phyloP scores from a whole-genome alignment of 2,888 invertebrate species.

The Cryptophagus acutangulus region DNA sequence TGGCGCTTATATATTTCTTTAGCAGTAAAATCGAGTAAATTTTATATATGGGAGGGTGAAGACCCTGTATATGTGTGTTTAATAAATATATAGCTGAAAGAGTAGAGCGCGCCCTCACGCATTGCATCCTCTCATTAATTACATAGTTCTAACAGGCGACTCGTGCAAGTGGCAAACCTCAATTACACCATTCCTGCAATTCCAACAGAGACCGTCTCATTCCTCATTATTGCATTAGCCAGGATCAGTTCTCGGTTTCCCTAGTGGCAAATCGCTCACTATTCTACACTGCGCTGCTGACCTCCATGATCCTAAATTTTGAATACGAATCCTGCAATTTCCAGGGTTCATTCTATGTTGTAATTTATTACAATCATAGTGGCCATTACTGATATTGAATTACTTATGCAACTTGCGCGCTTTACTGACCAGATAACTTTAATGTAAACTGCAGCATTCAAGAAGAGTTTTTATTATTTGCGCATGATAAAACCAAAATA shows the following conservation, averaged over 20 bases:
- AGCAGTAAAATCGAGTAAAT: too few relatives aligned
- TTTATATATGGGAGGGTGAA: too few relatives aligned
- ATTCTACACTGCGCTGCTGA: not conserved
- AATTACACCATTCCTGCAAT: conserved; percentile 40
- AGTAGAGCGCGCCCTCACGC: conserved; percentile 32
- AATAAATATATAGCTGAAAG: too few relatives aligned
- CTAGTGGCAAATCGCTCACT: conserved; percentile 33
- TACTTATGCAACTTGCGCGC: conserved; percentile 2
- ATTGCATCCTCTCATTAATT: conserved; percentile 37
- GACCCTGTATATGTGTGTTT: conserved; percentile 1
- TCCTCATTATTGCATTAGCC: conserved; percentile 38
- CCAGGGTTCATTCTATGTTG: conserved; percentile 20
- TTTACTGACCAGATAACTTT: too few relatives aligned
- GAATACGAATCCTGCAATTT: conserved; percentile 24
- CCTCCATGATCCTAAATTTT: conserved; percentile 16
- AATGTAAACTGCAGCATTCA: too few relatives aligned
- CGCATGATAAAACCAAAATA: too few relatives aligned
- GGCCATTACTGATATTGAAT: not conserved
- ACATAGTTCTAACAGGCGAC: conserved; percentile 32
- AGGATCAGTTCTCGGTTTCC: conserved; percentile 27
- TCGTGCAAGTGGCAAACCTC: conserved; percentile 35
- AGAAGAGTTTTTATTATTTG: too few relatives aligned
- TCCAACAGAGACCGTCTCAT: conserved; percentile 35
- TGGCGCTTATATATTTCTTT: too few relatives aligned
- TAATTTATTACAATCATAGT: conserved; percentile 20